Conservation (phyloP, 1,140 invertebrate genomes). For the Maniola jurtina region DNA sequence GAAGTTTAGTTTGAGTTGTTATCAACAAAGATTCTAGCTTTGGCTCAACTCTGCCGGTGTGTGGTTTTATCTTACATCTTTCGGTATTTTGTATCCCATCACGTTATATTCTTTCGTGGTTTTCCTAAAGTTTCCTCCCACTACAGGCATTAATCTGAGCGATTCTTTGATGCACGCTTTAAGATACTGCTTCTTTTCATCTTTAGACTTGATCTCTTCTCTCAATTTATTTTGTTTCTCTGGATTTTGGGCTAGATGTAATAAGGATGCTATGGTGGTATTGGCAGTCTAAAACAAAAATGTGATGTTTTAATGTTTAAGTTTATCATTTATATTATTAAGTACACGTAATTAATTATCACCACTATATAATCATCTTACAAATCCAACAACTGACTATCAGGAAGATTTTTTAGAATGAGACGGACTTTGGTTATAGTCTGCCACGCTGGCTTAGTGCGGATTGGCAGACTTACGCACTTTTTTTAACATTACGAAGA, state of each 20-base stretch:
- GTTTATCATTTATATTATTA: too few relatives aligned
- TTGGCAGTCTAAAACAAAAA: constrained; percentile 52
- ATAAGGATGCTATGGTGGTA: constrained; percentile 69
- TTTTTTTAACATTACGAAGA: too few relatives aligned
- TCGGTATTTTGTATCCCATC: constrained; percentile 80
- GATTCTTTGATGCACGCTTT: constrained; percentile 84
- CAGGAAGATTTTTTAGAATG: too few relatives aligned
- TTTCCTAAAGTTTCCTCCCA: constrained; percentile 72
- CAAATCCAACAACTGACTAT: too few relatives aligned
- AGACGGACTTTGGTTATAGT: too few relatives aligned
- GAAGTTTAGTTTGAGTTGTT: too few relatives aligned
- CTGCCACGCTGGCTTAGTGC: too few relatives aligned
- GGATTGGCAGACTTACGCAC: too few relatives aligned
- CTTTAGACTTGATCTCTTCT: constrained; percentile 79
- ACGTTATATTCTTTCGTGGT: constrained; percentile 78
- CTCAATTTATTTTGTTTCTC: constrained; percentile 83
- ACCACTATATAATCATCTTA: too few relatives aligned
- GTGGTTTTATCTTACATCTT: constrained; percentile 73
- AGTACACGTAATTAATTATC: too few relatives aligned
- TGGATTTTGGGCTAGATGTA: constrained; percentile 82
- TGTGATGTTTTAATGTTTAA: neutral
- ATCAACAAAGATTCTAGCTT: too few relatives aligned
- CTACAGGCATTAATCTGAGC: constrained; percentile 78
- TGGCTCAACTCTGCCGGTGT: too few relatives aligned
- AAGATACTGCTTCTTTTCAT: constrained; percentile 78